Conservation (phyloP, 2,797 vertebrate genomes). For the Macropus fuliginosus region DNA sequence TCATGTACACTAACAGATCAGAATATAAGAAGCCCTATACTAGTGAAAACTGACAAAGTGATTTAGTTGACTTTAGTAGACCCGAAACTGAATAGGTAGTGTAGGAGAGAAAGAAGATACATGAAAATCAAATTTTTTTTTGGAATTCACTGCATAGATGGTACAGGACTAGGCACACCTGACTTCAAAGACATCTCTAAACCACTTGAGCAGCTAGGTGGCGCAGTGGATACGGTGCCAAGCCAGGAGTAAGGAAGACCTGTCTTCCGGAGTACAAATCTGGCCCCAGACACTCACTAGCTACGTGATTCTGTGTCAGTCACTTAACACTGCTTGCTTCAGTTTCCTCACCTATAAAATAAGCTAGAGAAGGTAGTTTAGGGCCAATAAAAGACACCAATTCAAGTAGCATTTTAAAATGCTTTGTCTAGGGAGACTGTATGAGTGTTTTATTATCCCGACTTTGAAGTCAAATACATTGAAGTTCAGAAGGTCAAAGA, state of each 20-base stretch:
- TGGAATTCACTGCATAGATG: not conserved
- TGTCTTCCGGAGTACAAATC: too few species aligned
- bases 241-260: too few species aligned
- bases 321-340: too few species aligned
- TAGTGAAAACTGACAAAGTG: not conserved
- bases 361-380: not conserved
- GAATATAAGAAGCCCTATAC: not conserved
- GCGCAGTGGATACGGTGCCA: too few species aligned
- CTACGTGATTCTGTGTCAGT: too few species aligned
- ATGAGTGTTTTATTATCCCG: not conserved
- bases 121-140: not conserved
- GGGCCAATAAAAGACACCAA: not conserved
- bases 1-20: not conserved
- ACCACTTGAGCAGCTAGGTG: not conserved
- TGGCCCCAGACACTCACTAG: too few species aligned
- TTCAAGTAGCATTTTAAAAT: not conserved
- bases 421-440: not conserved
- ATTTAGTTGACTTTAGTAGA: not conserved
- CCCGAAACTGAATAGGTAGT: too few species aligned
- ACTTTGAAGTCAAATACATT: not conserved
- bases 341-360: too few species aligned
- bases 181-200: not conserved
- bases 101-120: not conserved
- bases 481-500: not conserved
- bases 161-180: not conserved